Evolutionary conservation across 2,888 invertebrate species (phyloP), one percentile per base, ranked within the genome.

Genomic region (Thereva nobilitata): DNA sequence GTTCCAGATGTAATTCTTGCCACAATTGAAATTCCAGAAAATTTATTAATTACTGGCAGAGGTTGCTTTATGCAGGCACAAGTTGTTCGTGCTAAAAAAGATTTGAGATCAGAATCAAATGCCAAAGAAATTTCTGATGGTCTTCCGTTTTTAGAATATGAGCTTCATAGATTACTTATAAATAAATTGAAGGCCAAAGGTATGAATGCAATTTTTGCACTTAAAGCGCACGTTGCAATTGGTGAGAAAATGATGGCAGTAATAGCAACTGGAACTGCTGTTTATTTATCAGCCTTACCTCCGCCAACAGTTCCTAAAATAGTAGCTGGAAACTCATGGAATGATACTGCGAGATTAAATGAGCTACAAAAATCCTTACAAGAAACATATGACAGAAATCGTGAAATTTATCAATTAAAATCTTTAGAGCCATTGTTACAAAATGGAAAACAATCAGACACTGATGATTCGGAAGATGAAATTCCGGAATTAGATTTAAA

Each of bases 61-160:
- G 84, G 79, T 3, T 87, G 87, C 70, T 85, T 90, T 70, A 83
- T 90, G 70, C 89, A 90, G 76, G 86, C 87, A 61, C 90, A 91
- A 72, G 90, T 92, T 0, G 89, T 91, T 63, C 86, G 93, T 52
- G 85, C 88, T 0, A 88, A 95, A 72, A 87, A 89, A 53, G 92
- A 93, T 72, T 84, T 89, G 5, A 86, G 90, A 8, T 90, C 92
- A 0, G 96, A 96, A 81, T 84, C 90, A 0, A 91, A 91, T 72
- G 94, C 97, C 4, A 89, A 95, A 73, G 97, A 97, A 82, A 93
- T 98, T 68, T 96, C 96, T 1, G 93, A 97, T 83, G 92, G 92
- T 73, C 83, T 97, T 64, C 97, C 97, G 0, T 97, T 97, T 83
- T 81, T 97, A 64, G 97, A 98, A 79, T 97, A 97, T 78, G 97